A percentile compares a stretch with the other conserved stretches of the same genome.
These are phyloP conservation scores for Copidosoma aretas DNA, from an alignment of 2,888 invertebrate species.

Conservation along the genomic window DNA sequence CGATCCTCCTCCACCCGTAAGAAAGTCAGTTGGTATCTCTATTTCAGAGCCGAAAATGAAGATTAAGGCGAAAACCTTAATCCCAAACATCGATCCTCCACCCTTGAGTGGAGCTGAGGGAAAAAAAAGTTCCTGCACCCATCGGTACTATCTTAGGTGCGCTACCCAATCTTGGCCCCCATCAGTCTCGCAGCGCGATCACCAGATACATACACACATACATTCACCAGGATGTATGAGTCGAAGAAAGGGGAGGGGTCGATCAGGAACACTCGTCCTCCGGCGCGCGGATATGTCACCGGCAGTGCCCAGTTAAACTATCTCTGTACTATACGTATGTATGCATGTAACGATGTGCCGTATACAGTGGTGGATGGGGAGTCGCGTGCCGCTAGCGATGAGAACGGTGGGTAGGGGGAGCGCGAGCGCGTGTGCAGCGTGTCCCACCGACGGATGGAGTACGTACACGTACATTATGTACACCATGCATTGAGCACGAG, in stretches of 20 bases:
- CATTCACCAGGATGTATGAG: too few species aligned
- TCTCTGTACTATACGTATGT: slow-evolving; percentile 12
- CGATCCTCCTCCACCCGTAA: too few species aligned
- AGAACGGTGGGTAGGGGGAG: neutral
- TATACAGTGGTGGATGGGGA: slow-evolving; percentile 43
- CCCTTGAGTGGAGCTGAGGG: too few species aligned
- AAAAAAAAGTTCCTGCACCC: too few species aligned
- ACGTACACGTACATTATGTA: slow-evolving; percentile 8
- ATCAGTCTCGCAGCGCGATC: neutral
- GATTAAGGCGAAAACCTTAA: too few species aligned
- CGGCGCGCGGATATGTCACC: slow-evolving; percentile 55
- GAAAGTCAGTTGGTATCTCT: too few species aligned
- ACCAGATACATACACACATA: neutral
- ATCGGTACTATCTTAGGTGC: too few species aligned
- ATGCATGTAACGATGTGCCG: too few species aligned
- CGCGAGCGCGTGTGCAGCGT: slow-evolving; percentile 2
- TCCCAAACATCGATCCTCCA: too few species aligned
- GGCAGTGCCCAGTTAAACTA: slow-evolving; percentile 48
- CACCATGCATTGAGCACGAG: slow-evolving; percentile 33
- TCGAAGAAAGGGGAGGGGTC: slow-evolving; percentile 35
- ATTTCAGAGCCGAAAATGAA: too few species aligned
- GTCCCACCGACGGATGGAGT: neutral
- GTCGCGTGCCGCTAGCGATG: slow-evolving; percentile 53
- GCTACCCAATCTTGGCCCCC: too few species aligned
- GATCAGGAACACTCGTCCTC: slow-evolving; percentile 60